A percentile compares a stretch with the other conserved stretches of the same genome.
These are phyloP conservation scores for Lepidiolamprologus cunningtoni DNA, from an alignment of 2,113 vertebrate genomes.

Conservation along the genomic window DNA sequence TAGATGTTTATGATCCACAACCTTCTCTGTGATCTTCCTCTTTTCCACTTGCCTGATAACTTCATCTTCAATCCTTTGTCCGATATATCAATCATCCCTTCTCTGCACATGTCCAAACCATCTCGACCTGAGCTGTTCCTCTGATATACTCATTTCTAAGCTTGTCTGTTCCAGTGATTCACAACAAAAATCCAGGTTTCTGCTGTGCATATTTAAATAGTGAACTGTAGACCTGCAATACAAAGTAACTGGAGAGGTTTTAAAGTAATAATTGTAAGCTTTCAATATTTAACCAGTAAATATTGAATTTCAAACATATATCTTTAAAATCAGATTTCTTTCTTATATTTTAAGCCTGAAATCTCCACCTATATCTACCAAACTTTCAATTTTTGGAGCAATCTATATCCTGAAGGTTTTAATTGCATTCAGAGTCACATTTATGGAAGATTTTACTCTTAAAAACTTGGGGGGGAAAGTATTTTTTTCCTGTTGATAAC, in stretches of 20 bases:
- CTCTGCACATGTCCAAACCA: not conserved
- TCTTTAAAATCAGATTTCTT: not conserved
- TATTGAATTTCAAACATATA: not conserved
- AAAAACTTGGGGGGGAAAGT: fast-evolving
- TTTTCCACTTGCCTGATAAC: not conserved
- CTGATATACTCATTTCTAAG: not conserved
- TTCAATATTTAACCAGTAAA: not conserved
- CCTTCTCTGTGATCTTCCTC: not conserved
- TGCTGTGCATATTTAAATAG: not conserved
- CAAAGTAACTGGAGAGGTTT: not conserved
- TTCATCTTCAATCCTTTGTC: not conserved
- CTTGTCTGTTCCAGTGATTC: not conserved
- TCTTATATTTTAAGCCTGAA: not conserved
- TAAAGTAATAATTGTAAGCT: not conserved
- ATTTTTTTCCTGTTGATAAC: not conserved
- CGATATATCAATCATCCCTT: not conserved
- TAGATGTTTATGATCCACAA: not conserved
- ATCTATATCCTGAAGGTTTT: not conserved
- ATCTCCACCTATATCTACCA: not conserved
- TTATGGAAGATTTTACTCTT: not conserved
- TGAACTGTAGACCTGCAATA: not conserved
- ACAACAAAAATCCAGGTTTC: not conserved
- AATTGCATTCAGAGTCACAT: fast-evolving
- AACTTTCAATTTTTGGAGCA: fast-evolving
- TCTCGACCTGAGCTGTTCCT: not conserved